phyloP scores from a whole-genome alignment of 2,113 vertebrate genomes.

The Hydrolagus affinis region DNA sequence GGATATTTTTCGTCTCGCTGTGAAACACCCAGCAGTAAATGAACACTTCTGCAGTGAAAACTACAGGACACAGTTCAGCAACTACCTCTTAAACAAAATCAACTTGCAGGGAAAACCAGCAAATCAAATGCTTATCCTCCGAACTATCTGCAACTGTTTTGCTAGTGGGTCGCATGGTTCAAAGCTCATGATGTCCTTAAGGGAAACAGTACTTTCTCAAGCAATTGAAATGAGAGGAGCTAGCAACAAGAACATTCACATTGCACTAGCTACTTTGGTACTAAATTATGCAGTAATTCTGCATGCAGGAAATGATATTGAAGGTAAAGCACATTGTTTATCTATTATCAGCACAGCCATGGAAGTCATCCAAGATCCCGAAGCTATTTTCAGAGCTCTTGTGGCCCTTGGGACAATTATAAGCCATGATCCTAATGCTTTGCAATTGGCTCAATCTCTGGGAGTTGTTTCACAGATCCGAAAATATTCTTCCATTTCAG shows the following conservation, averaged over 20 bases:
- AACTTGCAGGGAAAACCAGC: constrained; percentile 74
- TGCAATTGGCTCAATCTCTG: constrained; percentile 84
- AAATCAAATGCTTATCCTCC: constrained; percentile 87
- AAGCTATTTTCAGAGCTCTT: constrained; percentile 88
- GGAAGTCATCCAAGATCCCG: constrained; percentile 87
- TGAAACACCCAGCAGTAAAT: constrained; percentile 83
- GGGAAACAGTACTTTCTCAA: constrained; percentile 74
- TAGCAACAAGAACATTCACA: constrained; percentile 89
- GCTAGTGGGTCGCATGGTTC: constrained; percentile 60
- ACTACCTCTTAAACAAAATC: constrained; percentile 78
- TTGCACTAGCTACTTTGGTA: constrained; percentile 83
- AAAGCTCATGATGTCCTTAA: constrained; percentile 76
- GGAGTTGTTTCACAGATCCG: constrained; percentile 85
- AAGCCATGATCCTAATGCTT: constrained; percentile 71
- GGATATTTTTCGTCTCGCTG: constrained; percentile 85
- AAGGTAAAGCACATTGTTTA: constrained; percentile 92
- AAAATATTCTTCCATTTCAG: constrained; percentile 77
- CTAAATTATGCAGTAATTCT: constrained; percentile 87
- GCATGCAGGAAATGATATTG: constrained; percentile 71
- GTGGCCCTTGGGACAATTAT: constrained; percentile 91
- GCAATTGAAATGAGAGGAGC: constrained; percentile 72
- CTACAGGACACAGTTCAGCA: constrained; percentile 71
- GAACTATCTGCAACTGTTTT: constrained; percentile 93
- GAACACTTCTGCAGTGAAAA: constrained; percentile 81
- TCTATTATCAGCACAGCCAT: constrained; percentile 84